phyloP scores from a whole-genome alignment of 1,140 invertebrate species.

The Sycobia sp. region DNA sequence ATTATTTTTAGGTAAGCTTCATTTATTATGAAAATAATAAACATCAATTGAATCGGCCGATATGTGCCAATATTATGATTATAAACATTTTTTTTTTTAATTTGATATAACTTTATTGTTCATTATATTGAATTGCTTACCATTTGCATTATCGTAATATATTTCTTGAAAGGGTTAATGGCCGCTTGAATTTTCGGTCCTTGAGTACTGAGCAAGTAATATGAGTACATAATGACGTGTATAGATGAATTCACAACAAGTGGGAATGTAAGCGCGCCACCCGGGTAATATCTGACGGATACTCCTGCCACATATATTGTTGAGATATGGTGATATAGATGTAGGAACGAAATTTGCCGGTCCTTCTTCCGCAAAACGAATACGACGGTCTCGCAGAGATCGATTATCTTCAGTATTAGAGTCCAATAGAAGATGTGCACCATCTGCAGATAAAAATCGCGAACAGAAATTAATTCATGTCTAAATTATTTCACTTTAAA shows the following conservation, averaged over 20 bases:
- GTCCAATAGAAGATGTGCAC: constrained; percentile 34
- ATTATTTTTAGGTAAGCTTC: too few species aligned
- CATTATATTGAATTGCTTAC: too few species aligned
- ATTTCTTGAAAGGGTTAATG: too few species aligned
- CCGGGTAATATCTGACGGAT: constrained; percentile 60
- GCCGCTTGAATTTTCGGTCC: too few species aligned
- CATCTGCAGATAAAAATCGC: too few species aligned
- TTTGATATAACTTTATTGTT: too few species aligned
- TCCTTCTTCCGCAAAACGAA: constrained; percentile 78
- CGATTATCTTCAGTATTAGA: constrained; percentile 40
- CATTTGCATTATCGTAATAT: constrained; percentile 56
- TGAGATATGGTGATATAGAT: constrained; percentile 73
- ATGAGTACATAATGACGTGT: constrained; percentile 52
- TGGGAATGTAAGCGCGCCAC: constrained; percentile 45
- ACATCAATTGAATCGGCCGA: too few species aligned
- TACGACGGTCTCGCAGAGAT: constrained; percentile 62
- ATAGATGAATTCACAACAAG: constrained; percentile 44
- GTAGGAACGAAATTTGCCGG: constrained; percentile 75
- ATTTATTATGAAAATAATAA: too few species aligned
- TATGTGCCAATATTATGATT: too few species aligned
- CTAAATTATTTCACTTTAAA: too few species aligned
- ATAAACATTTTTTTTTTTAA: too few species aligned
- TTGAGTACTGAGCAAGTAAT: constrained; percentile 44
- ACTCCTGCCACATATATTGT: constrained; percentile 67
- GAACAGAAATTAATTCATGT: too few species aligned